Conservation (phyloP, 2,797 vertebrate genomes). For the Phoebastria nigripes region DNA sequence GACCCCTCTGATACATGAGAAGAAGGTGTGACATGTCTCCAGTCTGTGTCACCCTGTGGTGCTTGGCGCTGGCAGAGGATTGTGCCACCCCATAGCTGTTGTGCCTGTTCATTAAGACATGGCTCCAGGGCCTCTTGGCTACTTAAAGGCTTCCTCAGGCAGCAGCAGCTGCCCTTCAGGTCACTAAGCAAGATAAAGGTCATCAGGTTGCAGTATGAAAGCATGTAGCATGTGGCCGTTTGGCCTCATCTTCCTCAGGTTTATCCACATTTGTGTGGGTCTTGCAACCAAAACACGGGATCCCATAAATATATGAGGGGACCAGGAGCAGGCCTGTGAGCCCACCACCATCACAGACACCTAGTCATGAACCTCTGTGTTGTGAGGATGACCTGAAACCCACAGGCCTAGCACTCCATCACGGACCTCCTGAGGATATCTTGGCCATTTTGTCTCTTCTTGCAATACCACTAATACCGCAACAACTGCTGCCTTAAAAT, state of each 20-base stretch:
- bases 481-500: neutral
- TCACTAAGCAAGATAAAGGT: neutral
- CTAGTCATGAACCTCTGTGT: neutral
- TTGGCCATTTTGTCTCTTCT: neutral
- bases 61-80: neutral
- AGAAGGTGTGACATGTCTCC: neutral
- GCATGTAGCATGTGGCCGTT: neutral
- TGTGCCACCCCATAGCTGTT: neutral
- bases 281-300: neutral
- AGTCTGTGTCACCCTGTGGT: neutral
- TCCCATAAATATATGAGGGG: neutral
- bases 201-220: neutral
- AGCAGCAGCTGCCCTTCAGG: neutral
- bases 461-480: neutral
- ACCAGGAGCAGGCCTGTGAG: neutral
- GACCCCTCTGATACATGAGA: neutral
- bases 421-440: neutral
- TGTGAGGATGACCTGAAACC: neutral
- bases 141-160: neutral
- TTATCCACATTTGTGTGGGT: neutral
- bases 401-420: neutral
- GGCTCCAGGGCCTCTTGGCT: neutral
- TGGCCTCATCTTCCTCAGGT: neutral
- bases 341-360: neutral
- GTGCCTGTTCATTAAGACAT: neutral